These are phyloP conservation scores for Karalla daura DNA, from an alignment of 2,797 vertebrate species.

Conservation along the genomic window DNA sequence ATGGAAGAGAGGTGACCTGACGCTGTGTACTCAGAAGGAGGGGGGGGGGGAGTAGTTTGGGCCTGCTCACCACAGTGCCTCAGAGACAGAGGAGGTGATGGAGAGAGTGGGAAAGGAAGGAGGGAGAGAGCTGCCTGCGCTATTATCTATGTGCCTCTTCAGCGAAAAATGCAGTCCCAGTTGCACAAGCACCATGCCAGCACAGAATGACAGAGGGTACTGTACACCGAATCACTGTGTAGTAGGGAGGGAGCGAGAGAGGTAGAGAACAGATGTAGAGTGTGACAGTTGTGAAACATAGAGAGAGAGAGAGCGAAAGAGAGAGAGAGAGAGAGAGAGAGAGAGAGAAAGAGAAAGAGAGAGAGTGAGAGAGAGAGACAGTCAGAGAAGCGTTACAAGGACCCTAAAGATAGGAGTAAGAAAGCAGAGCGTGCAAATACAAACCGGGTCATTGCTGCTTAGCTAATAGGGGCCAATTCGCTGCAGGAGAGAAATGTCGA, in stretches of 20 bases:
- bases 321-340: constrained; percentile 67
- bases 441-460: constrained; percentile 99
- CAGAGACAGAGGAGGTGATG: constrained; percentile 61
- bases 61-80: constrained; percentile 76
- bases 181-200: constrained; percentile 99
- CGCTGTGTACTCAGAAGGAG: constrained; percentile 37
- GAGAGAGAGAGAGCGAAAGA: constrained; percentile 36
- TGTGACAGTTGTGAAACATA: constrained; percentile 73
- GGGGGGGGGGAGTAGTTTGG: constrained; percentile 56
- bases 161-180: constrained; percentile 97
- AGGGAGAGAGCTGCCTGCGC: constrained; percentile 90
- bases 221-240: constrained; percentile 99
- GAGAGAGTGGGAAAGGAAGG: constrained; percentile 67
- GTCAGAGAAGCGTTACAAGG: constrained; percentile 86
- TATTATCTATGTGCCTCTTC: constrained; percentile 97
- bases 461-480: constrained; percentile 99
- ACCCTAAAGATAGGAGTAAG: constrained; percentile 90
- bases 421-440: constrained; percentile 99
- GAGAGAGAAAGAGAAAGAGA: constrained; percentile 37
- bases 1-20: constrained; percentile 25
- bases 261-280: constrained; percentile 83
- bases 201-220: constrained; percentile 99
- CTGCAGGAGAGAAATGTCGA: constrained; percentile 99
- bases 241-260: constrained; percentile 93
- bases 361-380: constrained; percentile 69